Conservation (phyloP, 2,113 vertebrate genomes). For the Gymnarchus niloticus region DNA sequence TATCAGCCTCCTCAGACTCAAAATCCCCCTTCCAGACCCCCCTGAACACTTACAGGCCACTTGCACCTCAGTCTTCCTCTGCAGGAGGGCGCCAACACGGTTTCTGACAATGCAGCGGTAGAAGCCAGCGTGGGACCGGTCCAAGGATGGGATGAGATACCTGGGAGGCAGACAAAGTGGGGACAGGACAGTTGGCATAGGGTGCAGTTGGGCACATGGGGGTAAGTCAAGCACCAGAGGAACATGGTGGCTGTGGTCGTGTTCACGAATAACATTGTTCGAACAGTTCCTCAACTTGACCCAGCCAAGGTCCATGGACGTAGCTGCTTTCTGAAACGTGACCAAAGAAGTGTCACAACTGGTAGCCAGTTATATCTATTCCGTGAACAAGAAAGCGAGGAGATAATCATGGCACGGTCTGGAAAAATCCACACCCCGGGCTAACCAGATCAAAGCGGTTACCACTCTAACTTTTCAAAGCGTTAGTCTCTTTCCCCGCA, state of each 20-base stretch:
- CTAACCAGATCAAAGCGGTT: slow-evolving; percentile 7
- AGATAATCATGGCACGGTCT: too few species aligned
- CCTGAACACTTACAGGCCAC: slow-evolving; percentile 87
- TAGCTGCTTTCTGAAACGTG: neutral
- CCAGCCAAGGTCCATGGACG: neutral
- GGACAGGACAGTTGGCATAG: neutral
- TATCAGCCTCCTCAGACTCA: neutral
- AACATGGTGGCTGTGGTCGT: neutral
- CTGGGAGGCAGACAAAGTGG: slow-evolving; percentile 55
- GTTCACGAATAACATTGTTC: neutral
- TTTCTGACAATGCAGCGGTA: slow-evolving; percentile 95
- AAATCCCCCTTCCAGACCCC: neutral
- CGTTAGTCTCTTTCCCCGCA: slow-evolving; percentile 21
- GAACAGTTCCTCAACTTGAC: neutral
- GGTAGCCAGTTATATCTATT: too few species aligned
- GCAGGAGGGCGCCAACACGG: slow-evolving; percentile 87
- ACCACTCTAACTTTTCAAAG: too few species aligned
- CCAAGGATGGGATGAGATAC: slow-evolving; percentile 91
- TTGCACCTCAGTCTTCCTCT: slow-evolving; percentile 89
- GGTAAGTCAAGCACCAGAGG: neutral
- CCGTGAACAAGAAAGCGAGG: neutral
- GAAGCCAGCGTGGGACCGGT: slow-evolving; percentile 88
- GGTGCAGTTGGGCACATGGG: neutral
- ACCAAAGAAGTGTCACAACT: neutral
- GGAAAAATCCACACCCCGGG: too few species aligned